These are phyloP conservation scores for Drosophila niveifrons DNA, from an alignment of 2,888 invertebrate genomes.

Conservation along the genomic window DNA sequence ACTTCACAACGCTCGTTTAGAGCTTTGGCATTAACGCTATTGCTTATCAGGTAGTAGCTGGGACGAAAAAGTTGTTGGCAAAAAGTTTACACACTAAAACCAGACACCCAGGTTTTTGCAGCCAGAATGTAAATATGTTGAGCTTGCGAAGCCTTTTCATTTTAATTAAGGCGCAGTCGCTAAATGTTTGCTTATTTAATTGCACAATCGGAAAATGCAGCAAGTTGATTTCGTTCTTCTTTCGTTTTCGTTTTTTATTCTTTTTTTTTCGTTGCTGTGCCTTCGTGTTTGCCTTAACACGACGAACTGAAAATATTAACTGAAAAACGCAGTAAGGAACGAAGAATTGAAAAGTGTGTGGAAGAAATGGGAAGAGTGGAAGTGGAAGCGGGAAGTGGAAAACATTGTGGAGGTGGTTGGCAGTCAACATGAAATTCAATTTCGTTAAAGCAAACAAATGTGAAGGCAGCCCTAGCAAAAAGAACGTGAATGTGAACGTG, in stretches of 20 bases:
- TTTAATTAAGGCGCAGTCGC: slow-evolving; percentile 72
- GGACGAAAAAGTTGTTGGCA: slow-evolving; percentile 28
- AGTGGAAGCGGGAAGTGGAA: neutral
- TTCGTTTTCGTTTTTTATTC: slow-evolving; percentile 28
- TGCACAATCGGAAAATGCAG: slow-evolving; percentile 75
- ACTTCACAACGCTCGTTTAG: neutral
- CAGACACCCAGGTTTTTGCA: slow-evolving; percentile 33
- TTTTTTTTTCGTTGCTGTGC: slow-evolving; percentile 25
- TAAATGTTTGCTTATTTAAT: slow-evolving; percentile 75
- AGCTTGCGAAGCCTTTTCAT: slow-evolving; percentile 54
- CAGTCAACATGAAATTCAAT: slow-evolving; percentile 72
- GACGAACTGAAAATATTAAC: slow-evolving; percentile 72
- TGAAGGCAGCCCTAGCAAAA: slow-evolving; percentile 20
- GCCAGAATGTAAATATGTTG: slow-evolving; percentile 52
- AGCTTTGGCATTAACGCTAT: slow-evolving; percentile 29
- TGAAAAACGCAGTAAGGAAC: slow-evolving; percentile 6
- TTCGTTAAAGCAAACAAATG: slow-evolving; percentile 77
- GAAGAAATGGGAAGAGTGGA: neutral
- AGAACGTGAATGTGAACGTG: slow-evolving; percentile 47
- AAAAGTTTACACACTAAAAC: slow-evolving; percentile 37
- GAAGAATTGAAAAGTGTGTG: neutral
- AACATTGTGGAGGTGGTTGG: neutral
- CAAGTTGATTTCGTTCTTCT: slow-evolving; percentile 54
- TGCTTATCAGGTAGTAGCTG: slow-evolving; percentile 50
- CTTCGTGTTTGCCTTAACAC: slow-evolving; percentile 69